These are phyloP conservation scores for Trissolcus brochymenae DNA, from an alignment of 2,888 invertebrate species.

Conservation along the genomic window DNA sequence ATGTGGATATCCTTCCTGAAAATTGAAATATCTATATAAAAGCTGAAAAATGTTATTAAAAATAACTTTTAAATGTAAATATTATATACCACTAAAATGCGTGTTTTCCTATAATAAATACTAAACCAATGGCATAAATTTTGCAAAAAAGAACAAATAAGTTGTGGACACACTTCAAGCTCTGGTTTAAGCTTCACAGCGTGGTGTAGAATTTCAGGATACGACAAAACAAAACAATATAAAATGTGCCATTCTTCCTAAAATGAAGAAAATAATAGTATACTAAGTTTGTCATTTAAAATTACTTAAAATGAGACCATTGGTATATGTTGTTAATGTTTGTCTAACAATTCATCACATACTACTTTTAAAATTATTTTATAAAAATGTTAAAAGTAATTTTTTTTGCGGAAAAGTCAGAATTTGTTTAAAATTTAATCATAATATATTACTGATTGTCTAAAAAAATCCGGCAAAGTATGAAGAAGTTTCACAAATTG, in stretches of 20 bases:
- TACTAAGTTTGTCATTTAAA: not conserved
- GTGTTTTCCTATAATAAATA: slow-evolving; percentile 84
- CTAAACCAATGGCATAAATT: slow-evolving; percentile 83
- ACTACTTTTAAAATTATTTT: no score
- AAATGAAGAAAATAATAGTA: not conserved
- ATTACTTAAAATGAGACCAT: no score
- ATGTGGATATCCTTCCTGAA: slow-evolving; percentile 83
- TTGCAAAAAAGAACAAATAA: slow-evolving; percentile 81
- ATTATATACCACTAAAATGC: slow-evolving; percentile 82
- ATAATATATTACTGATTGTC: no score
- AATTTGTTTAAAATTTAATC: no score
- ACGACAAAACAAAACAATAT: slow-evolving; percentile 82
- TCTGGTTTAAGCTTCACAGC: slow-evolving; percentile 77
- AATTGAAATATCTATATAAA: slow-evolving; percentile 64
- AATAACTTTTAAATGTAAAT: not conserved
- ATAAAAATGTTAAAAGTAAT: no score
- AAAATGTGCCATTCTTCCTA: slow-evolving; percentile 88
- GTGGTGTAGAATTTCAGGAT: slow-evolving; percentile 80
- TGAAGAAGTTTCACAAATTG: no score
- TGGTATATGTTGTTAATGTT: no score
- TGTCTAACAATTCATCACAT: no score
- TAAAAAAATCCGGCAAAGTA: no score
- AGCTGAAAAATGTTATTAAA: slow-evolving; percentile 3
- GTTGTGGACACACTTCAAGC: slow-evolving; percentile 81
- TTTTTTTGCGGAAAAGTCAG: no score